phyloP scores from a whole-genome alignment of 2,113 vertebrate genomes.

The Nothocercus nigrocapillus region DNA sequence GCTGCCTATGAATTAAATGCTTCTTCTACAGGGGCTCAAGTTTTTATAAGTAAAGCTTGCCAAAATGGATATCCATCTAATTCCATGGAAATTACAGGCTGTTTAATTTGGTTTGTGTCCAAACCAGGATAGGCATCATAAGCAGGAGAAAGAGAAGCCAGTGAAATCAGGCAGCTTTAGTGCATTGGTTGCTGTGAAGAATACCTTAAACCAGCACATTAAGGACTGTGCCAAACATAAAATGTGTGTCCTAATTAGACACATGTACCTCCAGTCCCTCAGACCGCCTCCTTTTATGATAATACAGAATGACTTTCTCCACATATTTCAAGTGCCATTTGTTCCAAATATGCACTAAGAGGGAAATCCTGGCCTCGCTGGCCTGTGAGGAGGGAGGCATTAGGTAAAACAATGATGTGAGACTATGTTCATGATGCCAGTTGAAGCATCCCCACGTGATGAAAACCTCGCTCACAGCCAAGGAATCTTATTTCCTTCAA shows the following conservation, averaged over 20 bases:
- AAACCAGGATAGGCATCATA: not conserved
- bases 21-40: not conserved
- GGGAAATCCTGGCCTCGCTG: not conserved
- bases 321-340: not conserved
- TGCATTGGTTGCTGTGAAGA: not conserved
- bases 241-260: not conserved
- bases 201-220: not conserved
- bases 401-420: accelerated
- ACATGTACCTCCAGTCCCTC: not conserved
- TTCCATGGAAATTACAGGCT: not conserved
- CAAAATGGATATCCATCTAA: not conserved
- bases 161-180: not conserved
- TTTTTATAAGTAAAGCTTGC: not conserved
- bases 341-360: not conserved
- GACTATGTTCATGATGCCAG: not conserved
- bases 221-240: not conserved
- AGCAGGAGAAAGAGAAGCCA: not conserved
- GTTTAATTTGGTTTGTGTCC: not conserved
- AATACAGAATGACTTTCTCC: not conserved
- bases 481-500: not conserved
- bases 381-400: not conserved
- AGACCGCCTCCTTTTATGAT: not conserved
- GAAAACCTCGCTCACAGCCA: not conserved
- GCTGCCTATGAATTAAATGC: not conserved
- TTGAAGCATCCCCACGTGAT: not conserved